These are phyloP conservation scores for Lasioglossum calceatum DNA, from an alignment of 2,888 invertebrate species.

Conservation along the genomic window DNA sequence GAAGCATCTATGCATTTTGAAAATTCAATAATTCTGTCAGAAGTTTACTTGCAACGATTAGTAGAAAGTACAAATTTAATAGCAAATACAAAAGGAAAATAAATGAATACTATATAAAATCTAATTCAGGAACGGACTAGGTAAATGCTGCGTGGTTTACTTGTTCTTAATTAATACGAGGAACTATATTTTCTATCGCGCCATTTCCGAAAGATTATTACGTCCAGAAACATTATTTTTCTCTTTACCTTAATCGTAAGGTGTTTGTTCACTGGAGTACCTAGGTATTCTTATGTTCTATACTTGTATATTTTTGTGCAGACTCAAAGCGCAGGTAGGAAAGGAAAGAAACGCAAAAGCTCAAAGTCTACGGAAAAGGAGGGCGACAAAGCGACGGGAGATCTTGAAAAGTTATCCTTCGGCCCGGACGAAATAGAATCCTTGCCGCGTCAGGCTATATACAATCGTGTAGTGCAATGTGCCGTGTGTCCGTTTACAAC, in stretches of 20 bases:
- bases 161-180: too few species aligned
- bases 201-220: too few species aligned
- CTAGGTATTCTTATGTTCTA: neutral
- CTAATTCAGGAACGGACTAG: too few species aligned
- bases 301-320: conserved; percentile 12
- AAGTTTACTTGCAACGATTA: too few species aligned
- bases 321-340: conserved; percentile 56
- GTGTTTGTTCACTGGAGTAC: neutral
- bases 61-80: too few species aligned
- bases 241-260: neutral
- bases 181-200: too few species aligned
- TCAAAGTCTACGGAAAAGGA: conserved; percentile 64
- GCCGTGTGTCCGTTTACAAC: conserved; percentile 89
- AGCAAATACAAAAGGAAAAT: too few species aligned
- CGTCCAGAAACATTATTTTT: too few species aligned
- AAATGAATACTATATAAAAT: too few species aligned
- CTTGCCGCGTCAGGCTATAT: conserved; percentile 88
- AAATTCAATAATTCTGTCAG: too few species aligned
- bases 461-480: conserved; percentile 87
- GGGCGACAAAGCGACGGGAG: conserved; percentile 68
- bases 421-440: conserved; percentile 88
- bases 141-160: too few species aligned
- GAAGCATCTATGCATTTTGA: too few species aligned
- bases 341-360: conserved; percentile 74
- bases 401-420: conserved; percentile 80